Evolutionary conservation across 1,140 invertebrate genomes (phyloP).

Genomic region (Aphelenchoides fujianensis): DNA sequence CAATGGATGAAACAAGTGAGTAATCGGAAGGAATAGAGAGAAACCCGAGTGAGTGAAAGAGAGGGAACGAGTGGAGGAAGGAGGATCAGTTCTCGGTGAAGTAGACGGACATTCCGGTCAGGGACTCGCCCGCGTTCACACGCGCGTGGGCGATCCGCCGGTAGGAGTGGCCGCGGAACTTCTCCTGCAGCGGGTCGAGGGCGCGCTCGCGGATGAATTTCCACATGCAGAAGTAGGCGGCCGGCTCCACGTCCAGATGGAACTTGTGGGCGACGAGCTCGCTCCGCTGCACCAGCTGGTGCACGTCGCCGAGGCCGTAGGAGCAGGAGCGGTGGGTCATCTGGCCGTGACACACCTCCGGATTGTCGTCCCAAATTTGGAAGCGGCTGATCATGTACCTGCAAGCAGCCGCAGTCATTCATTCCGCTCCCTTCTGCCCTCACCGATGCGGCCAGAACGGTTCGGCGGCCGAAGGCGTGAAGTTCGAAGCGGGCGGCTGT

Average conservation of each 20-base stretch:
- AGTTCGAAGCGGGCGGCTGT: background rate
- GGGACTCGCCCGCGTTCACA: conserved; percentile 15
- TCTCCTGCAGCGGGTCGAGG: conserved; percentile 24
- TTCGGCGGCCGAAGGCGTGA: background rate
- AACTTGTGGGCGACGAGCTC: conserved; percentile 56
- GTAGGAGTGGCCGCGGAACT: conserved; percentile 26
- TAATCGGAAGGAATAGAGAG: too few species aligned
- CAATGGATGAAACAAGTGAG: too few species aligned
- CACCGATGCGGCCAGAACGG: background rate
- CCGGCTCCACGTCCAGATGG: conserved; percentile 52
- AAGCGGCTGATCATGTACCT: conserved; percentile 39
- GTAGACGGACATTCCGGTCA: conserved; percentile 21
- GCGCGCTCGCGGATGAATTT: conserved; percentile 31
- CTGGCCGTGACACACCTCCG: background rate
- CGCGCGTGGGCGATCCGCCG: conserved; percentile 36
- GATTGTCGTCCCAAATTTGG: conserved; percentile 36
- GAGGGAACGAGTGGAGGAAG: too few species aligned
- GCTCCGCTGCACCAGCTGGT: conserved; percentile 36
- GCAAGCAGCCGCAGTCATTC: too few species aligned
- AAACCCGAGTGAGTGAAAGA: too few species aligned
- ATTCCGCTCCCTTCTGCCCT: too few species aligned
- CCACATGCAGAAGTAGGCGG: conserved; percentile 49
- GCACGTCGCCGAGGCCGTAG: conserved; percentile 52
- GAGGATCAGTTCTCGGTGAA: conserved; percentile 10
- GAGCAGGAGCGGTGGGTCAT: conserved; percentile 43